These are phyloP conservation scores for Anguilla obscura DNA, from an alignment of 2,797 vertebrate genomes.

Conservation along the genomic window DNA sequence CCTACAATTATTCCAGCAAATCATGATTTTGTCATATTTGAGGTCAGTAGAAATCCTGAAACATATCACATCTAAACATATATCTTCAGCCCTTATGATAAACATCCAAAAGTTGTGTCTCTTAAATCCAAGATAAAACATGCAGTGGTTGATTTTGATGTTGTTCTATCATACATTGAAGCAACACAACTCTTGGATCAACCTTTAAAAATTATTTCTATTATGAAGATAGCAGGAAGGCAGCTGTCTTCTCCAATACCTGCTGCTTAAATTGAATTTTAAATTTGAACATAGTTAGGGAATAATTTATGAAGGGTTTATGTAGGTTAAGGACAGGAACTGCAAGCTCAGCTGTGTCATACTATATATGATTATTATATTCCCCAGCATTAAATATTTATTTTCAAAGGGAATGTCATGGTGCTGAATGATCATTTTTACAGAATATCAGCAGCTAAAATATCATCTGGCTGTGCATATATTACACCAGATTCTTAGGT, in stretches of 20 bases:
- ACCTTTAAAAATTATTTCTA: not conserved
- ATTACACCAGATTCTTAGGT: not conserved
- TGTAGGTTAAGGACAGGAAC: not conserved
- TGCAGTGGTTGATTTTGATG: not conserved
- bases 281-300: not conserved
- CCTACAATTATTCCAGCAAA: not conserved
- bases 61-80: not conserved
- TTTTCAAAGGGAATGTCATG: not conserved
- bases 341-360: conserved; percentile 15
- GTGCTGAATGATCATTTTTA: not conserved
- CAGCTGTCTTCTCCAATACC: not conserved
- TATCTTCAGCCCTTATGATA: not conserved
- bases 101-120: not conserved
- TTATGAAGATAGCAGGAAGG: not conserved
- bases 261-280: not conserved
- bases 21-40: no score
- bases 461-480: not conserved
- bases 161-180: not conserved
- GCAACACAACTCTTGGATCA: not conserved
- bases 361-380: not conserved
- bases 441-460: not conserved
- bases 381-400: conserved; percentile 2
- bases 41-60: not conserved
- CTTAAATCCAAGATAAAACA: not conserved
- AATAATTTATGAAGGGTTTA: conserved; percentile 14